Conservation (phyloP, 2,888 invertebrate species). For the Synergus gifuensis region DNA sequence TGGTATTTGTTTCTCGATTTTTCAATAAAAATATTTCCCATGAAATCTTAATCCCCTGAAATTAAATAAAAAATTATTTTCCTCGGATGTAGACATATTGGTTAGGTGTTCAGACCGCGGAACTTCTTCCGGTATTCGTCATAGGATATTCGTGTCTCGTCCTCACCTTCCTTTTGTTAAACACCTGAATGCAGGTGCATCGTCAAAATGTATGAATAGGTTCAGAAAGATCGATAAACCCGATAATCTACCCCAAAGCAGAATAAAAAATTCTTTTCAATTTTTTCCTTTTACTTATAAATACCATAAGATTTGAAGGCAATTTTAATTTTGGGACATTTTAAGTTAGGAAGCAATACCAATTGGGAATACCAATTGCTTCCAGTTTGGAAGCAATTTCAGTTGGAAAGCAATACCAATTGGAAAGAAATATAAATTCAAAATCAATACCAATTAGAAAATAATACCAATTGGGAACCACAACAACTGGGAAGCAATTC, state of each 20-base stretch:
- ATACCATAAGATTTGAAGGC: background rate
- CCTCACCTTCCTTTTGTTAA: slow-evolving; percentile 40
- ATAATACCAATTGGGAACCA: no score
- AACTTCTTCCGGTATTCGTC: slow-evolving; percentile 69
- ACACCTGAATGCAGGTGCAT: slow-evolving; percentile 32
- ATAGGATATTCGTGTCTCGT: slow-evolving; percentile 68
- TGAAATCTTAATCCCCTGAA: background rate
- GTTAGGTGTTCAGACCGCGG: slow-evolving; percentile 61
- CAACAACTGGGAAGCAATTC: no score
- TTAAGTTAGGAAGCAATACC: background rate
- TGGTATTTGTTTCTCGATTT: no score
- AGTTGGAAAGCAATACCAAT: no score
- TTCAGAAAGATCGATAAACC: background rate
- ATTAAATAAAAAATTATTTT: slow-evolving; percentile 10
- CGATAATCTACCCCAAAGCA: background rate
- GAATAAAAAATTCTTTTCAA: background rate
- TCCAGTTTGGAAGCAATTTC: no score
- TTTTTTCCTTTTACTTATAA: background rate
- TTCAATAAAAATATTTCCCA: background rate
- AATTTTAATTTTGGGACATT: background rate
- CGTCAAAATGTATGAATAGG: background rate
- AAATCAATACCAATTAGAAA: no score
- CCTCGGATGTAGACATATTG: slow-evolving; percentile 9
- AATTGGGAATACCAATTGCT: background rate
- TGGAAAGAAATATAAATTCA: no score